Base-by-base conservation (phyloP, 2,888 invertebrate genomes). In the Pogonocherus hispidulus region DNA sequence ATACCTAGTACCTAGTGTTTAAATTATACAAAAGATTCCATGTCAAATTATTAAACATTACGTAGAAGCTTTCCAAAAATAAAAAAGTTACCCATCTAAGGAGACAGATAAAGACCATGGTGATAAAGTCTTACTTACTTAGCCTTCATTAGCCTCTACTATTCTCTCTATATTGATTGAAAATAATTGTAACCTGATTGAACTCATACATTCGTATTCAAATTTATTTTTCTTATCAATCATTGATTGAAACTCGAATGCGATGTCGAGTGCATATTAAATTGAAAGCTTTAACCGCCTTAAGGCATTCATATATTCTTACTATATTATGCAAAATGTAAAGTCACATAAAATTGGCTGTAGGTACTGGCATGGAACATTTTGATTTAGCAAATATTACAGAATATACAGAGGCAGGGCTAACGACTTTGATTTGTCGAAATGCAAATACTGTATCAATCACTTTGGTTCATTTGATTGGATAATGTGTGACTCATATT, bases 281-380 rank as follows among this genome's bases (percentile, higher is more conserved):
- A 20, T 20, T 55, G 55, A 55, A 55, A 55, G 35, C 35, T 55
- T 20, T 14, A 55, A 55, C 18, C 18, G 37, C 55, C 55, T 37
- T 9, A 14, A 37, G 55, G 37, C n/a, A 19, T 9, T 19, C 11
- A 47, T 47, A 37, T 37, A 18, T 19, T 54, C 35, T 35, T 54
- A 55, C 35, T 55, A 11, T 55, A 41, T 55, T 55, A 55, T 55
- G 23, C 55, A 14, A 55, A 55, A 55, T 55, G 55, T 37, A 55
- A 55, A 55, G 35, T 37, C 9, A 35, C 11, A 5, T 32, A 52
- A 52, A 51, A 54, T 35, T 35, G 54, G 54, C 6, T 54, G 54
- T 5, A 52, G n/a, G n/a, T 54, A 54, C 18, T 37, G 20, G 20
- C 16, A 47, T 47, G 11, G n/a, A 20, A 47, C n/a, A 19, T 11